Conservation (phyloP, 2,113 vertebrate species). For the Hippolais icterina region DNA sequence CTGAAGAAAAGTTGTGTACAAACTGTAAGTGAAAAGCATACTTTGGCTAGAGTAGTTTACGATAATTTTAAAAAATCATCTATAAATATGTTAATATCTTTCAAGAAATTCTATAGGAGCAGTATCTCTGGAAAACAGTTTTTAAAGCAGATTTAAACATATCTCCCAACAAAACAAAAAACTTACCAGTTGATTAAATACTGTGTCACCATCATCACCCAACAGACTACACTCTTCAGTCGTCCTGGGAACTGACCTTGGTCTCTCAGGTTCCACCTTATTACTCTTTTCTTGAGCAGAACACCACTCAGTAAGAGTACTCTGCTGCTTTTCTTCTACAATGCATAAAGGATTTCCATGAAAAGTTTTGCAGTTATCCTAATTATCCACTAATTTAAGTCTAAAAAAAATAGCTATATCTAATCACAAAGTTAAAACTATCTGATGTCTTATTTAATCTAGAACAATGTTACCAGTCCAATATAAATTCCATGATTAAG, state of each 20-base stretch:
- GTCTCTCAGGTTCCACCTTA: constrained; percentile 63
- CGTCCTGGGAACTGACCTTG: constrained; percentile 53
- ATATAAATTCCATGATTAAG: neutral
- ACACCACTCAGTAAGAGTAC: constrained; percentile 84
- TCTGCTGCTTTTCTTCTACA: constrained; percentile 85
- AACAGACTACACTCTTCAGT: constrained; percentile 71
- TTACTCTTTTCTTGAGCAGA: constrained; percentile 68
- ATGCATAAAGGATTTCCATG: neutral
- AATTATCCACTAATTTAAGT: neutral
- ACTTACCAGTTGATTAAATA: constrained; percentile 81
- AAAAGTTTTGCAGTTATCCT: neutral
- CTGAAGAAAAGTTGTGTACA: neutral
- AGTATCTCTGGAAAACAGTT: neutral
- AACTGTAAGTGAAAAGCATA: neutral
- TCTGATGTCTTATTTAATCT: neutral
- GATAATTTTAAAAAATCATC: neutral
- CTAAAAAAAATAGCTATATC: neutral
- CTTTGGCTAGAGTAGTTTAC: neutral
- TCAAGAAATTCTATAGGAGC: neutral
- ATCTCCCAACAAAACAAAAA: neutral
- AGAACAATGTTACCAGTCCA: neutral
- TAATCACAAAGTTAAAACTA: neutral
- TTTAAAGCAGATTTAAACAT: neutral
- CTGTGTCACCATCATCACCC: constrained; percentile 70
- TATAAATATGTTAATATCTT: neutral